A percentile compares a stretch with the other conserved stretches of the same genome.
phyloP scores from a whole-genome alignment of 2,113 vertebrate species.

The Hirundichthys speculiger region DNA sequence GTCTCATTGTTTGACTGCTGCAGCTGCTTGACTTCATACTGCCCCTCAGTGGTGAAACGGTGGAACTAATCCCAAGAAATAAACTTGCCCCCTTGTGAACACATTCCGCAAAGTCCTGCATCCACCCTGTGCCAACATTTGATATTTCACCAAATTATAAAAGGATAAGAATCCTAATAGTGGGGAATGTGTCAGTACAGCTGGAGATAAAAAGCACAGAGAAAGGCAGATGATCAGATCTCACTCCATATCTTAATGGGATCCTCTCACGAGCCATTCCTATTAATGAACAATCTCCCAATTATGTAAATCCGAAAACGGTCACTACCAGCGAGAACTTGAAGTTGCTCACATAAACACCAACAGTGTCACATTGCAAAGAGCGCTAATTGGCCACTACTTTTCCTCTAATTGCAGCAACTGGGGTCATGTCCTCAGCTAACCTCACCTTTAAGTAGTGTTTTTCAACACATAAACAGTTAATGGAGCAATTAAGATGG shows the following conservation, averaged over 20 bases:
- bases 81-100: slow-evolving; percentile 9
- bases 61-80: slow-evolving; percentile 4
- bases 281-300: slow-evolving; percentile 78
- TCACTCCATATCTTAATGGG: slow-evolving; percentile 81
- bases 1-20: slow-evolving; percentile 5
- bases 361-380: slow-evolving; percentile 77
- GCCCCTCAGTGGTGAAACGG: slow-evolving; percentile 75
- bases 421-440: slow-evolving; percentile 70
- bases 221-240: slow-evolving; percentile 73
- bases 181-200: slow-evolving; percentile 52
- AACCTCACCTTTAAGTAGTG: slow-evolving; percentile 78
- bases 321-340: slow-evolving; percentile 73
- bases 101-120: slow-evolving; percentile 22
- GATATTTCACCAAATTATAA: slow-evolving; percentile 47
- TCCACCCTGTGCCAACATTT: slow-evolving; percentile 37
- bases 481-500: slow-evolving; percentile 78
- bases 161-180: slow-evolving; percentile 66
- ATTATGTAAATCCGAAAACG: slow-evolving; percentile 80
- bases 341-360: slow-evolving; percentile 76
- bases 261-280: slow-evolving; percentile 75
- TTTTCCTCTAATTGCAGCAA: slow-evolving; percentile 78
- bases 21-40: slow-evolving; percentile 71
- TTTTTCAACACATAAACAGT: slow-evolving; percentile 79
- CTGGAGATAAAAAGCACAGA: slow-evolving; percentile 67
- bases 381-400: slow-evolving; percentile 80